phyloP scores from a whole-genome alignment of 2,113 vertebrate species.

The Callipepla squamata region DNA sequence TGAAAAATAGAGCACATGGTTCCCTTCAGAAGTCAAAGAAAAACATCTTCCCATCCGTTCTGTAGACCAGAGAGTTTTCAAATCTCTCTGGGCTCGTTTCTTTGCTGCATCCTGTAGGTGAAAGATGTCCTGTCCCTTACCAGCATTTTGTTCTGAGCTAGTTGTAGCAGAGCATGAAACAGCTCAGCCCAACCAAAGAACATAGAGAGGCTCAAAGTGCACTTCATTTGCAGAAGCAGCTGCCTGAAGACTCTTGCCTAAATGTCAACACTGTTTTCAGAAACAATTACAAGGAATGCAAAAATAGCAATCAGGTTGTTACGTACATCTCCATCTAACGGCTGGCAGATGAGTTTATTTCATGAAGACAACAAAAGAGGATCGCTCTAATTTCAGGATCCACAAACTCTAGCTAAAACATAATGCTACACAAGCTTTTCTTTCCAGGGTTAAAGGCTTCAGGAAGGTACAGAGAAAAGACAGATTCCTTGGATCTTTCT shows the following conservation, averaged over 20 bases:
- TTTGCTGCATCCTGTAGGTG: neutral
- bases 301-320: neutral
- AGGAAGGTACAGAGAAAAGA: neutral
- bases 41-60: neutral
- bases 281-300: neutral
- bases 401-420: neutral
- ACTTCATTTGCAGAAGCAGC: neutral
- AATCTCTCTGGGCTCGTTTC: neutral
- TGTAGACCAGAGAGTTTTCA: neutral
- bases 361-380: neutral
- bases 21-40: neutral
- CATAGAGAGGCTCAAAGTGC: neutral
- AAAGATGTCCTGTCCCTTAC: neutral
- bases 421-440: neutral
- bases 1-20: neutral
- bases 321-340: neutral
- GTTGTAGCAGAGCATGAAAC: neutral
- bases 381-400: neutral
- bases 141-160: accelerated
- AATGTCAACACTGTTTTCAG: conserved; percentile 4
- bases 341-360: neutral
- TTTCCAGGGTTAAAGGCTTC: neutral
- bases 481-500: neutral
- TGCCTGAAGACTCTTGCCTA: neutral
- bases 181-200: neutral